Evolutionary conservation across 92 coral and sea anemone species (phyloP).

Genomic region (Umimayanthus kanabou): DNA sequence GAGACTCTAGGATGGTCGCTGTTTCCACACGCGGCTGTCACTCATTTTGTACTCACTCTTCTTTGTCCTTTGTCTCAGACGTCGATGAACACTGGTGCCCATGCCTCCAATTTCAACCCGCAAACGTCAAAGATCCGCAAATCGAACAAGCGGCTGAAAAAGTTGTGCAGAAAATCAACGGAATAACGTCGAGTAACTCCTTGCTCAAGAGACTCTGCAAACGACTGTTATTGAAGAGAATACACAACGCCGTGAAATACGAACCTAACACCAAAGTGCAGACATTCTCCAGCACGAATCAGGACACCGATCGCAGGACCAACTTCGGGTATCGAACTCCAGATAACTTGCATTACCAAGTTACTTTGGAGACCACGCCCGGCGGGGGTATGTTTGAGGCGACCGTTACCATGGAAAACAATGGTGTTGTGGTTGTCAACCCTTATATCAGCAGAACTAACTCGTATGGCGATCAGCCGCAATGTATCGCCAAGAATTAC

Average conservation of each 20-base stretch:
- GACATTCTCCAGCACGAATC: constrained; percentile 68
- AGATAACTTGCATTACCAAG: constrained; percentile 68
- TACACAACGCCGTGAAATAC: constrained; percentile 59
- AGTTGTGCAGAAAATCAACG: constrained; percentile 63
- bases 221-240: constrained; percentile 50
- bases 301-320: constrained; percentile 69
- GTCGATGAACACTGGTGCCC: constrained; percentile 97
- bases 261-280: constrained; percentile 73
- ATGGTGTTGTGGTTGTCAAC: constrained; percentile 55
- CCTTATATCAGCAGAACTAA: constrained; percentile 89
- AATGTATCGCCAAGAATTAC: constrained; percentile 60
- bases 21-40: background rate
- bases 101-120: constrained; percentile 78
- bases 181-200: constrained; percentile 47
- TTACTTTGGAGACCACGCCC: constrained; percentile 77
- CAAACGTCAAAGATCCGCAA: constrained; percentile 28
- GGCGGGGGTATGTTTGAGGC: constrained; percentile 81
- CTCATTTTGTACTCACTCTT: background rate
- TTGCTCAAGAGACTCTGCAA: constrained; percentile 64
- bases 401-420: constrained; percentile 48
- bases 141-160: constrained; percentile 59
- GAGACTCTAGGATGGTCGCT: no score
- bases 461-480: constrained; percentile 79
- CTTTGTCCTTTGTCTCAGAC: constrained; percentile 47
- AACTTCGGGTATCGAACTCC: constrained; percentile 62